These are phyloP conservation scores for Protomyctophum bolini DNA, from an alignment of 2,113 vertebrate species.

Conservation along the genomic window DNA sequence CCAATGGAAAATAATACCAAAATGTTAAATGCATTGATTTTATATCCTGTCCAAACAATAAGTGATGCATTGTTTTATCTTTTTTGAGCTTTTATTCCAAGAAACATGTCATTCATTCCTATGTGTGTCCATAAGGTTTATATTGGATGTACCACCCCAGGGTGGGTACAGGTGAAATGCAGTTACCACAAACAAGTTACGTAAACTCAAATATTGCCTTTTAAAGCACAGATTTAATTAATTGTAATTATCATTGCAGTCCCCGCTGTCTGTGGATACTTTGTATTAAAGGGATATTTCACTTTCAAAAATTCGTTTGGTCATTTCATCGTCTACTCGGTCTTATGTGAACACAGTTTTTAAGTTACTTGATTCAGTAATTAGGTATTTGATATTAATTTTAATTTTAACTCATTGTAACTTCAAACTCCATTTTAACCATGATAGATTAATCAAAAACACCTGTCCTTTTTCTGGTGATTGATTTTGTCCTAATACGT, in stretches of 20 bases:
- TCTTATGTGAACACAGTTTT: too few species aligned
- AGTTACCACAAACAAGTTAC: not conserved
- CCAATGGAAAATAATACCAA: slow-evolving; percentile 20
- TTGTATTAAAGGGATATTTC: too few species aligned
- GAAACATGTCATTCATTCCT: slow-evolving; percentile 3
- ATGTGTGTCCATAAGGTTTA: slow-evolving; percentile 1
- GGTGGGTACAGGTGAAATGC: not conserved
- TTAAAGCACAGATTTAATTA: not conserved
- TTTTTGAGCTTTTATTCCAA: slow-evolving; percentile 3
- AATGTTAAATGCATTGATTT: slow-evolving; percentile 9
- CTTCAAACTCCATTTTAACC: too few species aligned
- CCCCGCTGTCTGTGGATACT: too few species aligned
- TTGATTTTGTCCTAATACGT: too few species aligned
- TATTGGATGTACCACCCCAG: not conserved
- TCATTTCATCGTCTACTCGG: too few species aligned
- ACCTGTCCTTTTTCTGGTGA: too few species aligned
- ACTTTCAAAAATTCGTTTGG: too few species aligned
- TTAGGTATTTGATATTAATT: too few species aligned
- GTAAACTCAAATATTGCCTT: not conserved
- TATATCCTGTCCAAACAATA: not conserved
- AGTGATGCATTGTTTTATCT: slow-evolving; percentile 13
- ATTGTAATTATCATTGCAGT: not conserved
- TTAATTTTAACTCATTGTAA: too few species aligned
- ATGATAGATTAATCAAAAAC: too few species aligned
- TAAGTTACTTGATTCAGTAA: too few species aligned